A percentile compares a stretch with the other conserved stretches of the same genome.
phyloP scores from a whole-genome alignment of 2,888 invertebrate genomes.

The Cetonia aurata region DNA sequence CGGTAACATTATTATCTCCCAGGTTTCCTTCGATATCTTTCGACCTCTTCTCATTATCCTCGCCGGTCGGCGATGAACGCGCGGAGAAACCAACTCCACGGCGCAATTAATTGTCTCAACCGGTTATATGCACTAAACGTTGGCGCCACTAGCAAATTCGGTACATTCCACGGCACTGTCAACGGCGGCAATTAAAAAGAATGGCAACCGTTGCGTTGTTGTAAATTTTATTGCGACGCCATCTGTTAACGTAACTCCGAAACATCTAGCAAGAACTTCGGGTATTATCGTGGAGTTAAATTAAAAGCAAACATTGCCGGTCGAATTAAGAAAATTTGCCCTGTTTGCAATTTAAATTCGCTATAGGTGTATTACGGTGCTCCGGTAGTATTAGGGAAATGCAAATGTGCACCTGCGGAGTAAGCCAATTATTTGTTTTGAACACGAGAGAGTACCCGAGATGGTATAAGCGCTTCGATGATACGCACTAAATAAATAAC shows the following conservation, averaged over 20 bases:
- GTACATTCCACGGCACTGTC: background rate
- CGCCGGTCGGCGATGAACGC: background rate
- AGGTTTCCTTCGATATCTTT: constrained; percentile 16
- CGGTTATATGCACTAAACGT: background rate
- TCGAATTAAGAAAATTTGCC: constrained; percentile 34
- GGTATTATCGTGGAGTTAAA: constrained; percentile 31
- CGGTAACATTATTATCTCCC: constrained; percentile 14
- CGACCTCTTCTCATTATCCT: background rate
- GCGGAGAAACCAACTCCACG: constrained; percentile 6
- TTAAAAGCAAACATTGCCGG: constrained; percentile 39
- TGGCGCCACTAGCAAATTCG: background rate
- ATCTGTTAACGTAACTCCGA: constrained; percentile 17
- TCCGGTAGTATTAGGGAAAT: constrained; percentile 4
- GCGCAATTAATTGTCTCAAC: constrained; percentile 30
- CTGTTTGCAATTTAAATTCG: constrained; percentile 37
- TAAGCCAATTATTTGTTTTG: background rate
- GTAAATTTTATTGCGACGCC: constrained; percentile 28
- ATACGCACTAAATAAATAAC: no score
- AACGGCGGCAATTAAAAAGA: constrained; percentile 30
- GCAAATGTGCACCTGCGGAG: constrained; percentile 4
- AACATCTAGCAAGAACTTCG: constrained; percentile 14
- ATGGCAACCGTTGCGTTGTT: constrained; percentile 6
- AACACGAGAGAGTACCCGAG: background rate
- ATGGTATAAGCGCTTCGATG: no score
- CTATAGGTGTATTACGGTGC: constrained; percentile 14